phyloP scores from a whole-genome alignment of 1,140 invertebrate species.

The Pomacea maculata region DNA sequence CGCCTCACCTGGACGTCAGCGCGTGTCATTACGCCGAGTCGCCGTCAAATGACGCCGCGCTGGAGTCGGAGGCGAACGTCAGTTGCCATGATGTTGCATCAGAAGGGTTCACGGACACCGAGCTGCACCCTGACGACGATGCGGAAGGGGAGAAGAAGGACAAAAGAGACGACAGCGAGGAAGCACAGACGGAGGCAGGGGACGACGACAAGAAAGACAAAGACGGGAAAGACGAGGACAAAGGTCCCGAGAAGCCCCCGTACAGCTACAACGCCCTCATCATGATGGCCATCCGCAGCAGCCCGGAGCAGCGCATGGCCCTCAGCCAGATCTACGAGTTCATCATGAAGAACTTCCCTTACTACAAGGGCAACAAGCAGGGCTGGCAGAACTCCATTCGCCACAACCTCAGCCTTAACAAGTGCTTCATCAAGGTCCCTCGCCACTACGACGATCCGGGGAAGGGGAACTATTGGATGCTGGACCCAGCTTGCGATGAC shows the following conservation, averaged over 20 bases:
- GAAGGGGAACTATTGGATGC: conserved; percentile 86
- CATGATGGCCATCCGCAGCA: conserved; percentile 98
- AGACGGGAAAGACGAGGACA: conserved; percentile 27
- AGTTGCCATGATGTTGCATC: background rate
- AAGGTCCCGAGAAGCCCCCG: conserved; percentile 73
- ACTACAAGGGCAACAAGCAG: conserved; percentile 97
- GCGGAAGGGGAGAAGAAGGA: conserved; percentile 18
- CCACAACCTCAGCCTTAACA: conserved; percentile 96
- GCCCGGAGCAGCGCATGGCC: conserved; percentile 91
- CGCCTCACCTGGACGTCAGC: conserved; percentile 1
- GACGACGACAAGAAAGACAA: conserved; percentile 8
- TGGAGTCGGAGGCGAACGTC: background rate
- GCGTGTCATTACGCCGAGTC: background rate
- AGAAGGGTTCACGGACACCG: conserved; percentile 12
- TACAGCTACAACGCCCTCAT: conserved; percentile 99
- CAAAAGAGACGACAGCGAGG: background rate
- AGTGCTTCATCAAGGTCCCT: conserved; percentile 97
- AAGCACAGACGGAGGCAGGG: conserved; percentile 10
- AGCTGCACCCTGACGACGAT: conserved; percentile 9
- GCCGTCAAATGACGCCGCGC: background rate
- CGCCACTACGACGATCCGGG: conserved; percentile 70
- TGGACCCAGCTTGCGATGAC: conserved; percentile 81
- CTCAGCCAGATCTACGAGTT: conserved; percentile 99
- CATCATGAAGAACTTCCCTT: conserved; percentile 98
- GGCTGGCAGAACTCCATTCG: conserved; percentile 99